Conservation (phyloP, 1,140 invertebrate genomes). For the Delia radicum region DNA sequence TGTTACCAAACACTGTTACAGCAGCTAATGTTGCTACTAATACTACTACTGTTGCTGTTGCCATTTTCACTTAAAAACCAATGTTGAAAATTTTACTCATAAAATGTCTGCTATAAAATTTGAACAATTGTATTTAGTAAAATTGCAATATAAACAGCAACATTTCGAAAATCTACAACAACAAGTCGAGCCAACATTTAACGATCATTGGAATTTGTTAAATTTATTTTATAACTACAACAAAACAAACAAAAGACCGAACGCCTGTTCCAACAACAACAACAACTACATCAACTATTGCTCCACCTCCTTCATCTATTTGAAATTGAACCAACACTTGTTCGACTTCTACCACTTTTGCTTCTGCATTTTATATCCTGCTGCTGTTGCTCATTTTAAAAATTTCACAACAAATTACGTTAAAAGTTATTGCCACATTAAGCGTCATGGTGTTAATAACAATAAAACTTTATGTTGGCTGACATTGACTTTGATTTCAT, state of each 20-base stretch:
- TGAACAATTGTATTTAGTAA: slow-evolving; percentile 37
- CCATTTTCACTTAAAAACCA: neutral
- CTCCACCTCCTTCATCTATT: neutral
- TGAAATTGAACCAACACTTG: neutral
- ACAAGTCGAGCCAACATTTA: neutral
- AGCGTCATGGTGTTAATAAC: slow-evolving; percentile 50
- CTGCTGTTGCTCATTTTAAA: slow-evolving; percentile 22
- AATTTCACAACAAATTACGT: slow-evolving; percentile 49
- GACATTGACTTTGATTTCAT: slow-evolving; percentile 53
- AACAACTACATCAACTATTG: neutral
- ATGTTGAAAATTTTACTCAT: slow-evolving; percentile 23
- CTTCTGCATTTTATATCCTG: neutral
- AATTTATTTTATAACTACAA: neutral
- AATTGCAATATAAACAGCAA: slow-evolving; percentile 28
- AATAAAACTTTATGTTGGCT: slow-evolving; percentile 53
- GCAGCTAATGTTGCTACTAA: too few species aligned
- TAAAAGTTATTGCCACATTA: slow-evolving; percentile 50
- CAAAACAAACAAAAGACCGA: neutral
- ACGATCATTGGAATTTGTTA: neutral
- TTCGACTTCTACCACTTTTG: neutral
- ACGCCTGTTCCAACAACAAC: neutral
- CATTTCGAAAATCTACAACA: neutral
- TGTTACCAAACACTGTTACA: neutral
- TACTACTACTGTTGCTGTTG: neutral
- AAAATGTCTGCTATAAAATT: slow-evolving; percentile 49